These are phyloP conservation scores for Panagrolaimus sp. DNA, from an alignment of 1,140 invertebrate species.

Conservation along the genomic window DNA sequence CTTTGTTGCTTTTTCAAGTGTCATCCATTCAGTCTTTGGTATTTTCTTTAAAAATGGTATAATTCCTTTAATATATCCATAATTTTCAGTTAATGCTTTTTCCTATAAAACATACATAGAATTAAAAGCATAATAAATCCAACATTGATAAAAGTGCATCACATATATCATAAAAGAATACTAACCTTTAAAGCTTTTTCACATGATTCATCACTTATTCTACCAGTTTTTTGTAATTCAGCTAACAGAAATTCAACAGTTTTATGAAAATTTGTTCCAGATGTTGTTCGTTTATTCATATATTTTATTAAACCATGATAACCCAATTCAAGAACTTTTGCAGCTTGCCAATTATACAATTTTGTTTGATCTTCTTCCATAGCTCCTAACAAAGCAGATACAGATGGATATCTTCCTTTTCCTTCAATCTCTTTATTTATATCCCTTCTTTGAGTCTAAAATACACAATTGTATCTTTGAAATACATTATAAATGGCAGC, in stretches of 20 bases:
- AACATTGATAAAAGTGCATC: not conserved
- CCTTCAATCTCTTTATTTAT: not conserved
- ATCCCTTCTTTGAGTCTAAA: not conserved
- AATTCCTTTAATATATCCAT: slow-evolving; percentile 1
- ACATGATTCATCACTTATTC: slow-evolving; percentile 6
- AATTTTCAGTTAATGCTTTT: not conserved
- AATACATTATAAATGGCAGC: not conserved
- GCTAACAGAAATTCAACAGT: slow-evolving; percentile 16
- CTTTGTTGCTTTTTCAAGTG: slow-evolving; percentile 9
- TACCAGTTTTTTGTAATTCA: slow-evolving; percentile 18
- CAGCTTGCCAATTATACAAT: slow-evolving; percentile 20
- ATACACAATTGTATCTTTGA: not conserved
- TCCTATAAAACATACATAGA: not conserved
- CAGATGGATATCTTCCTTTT: slow-evolving; percentile 18
- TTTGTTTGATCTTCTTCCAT: not conserved
- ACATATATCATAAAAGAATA: no score
- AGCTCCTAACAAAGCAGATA: slow-evolving; percentile 11
- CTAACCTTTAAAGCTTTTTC: slow-evolving; percentile 10
- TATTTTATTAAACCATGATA: slow-evolving; percentile 14
- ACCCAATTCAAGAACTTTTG: not conserved
- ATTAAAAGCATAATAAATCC: not conserved
- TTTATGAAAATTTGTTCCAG: slow-evolving; percentile 17
- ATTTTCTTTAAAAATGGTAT: slow-evolving; percentile 14
- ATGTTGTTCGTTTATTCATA: not conserved
- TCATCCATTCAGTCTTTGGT: slow-evolving; percentile 2